phyloP scores from a whole-genome alignment of 2,888 invertebrate species.

The Epicampocera succincta region DNA sequence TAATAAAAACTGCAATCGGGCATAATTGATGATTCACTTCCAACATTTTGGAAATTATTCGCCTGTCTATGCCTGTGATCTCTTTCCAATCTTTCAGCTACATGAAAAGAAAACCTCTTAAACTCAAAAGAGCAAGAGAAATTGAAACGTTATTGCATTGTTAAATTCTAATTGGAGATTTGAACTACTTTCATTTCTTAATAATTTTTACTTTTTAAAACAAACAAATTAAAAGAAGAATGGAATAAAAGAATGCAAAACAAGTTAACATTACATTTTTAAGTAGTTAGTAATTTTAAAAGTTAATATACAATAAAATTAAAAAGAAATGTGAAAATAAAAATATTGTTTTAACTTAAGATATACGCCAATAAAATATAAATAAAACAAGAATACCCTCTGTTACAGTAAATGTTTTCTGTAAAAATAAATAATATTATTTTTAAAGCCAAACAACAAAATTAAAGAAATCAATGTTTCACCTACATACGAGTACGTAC shows the following conservation, averaged over 20 bases:
- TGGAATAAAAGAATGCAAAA: slow-evolving; percentile 76
- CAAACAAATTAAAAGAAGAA: slow-evolving; percentile 70
- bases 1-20: too few species aligned
- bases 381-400: slow-evolving; percentile 18
- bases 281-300: slow-evolving; percentile 81
- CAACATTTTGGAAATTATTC: too few species aligned
- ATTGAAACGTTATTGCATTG: not conserved
- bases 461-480: slow-evolving; percentile 54
- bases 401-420: slow-evolving; percentile 69
- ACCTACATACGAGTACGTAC: slow-evolving; percentile 1
- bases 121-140: too few species aligned
- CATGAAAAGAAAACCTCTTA: too few species aligned
- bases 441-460: slow-evolving; percentile 63
- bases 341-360: slow-evolving; percentile 42
- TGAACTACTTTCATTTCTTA: too few species aligned
- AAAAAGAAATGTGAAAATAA: slow-evolving; percentile 60
- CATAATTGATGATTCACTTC: too few species aligned
- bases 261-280: slow-evolving; percentile 81
- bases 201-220: slow-evolving; percentile 72
- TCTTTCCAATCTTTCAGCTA: too few species aligned
- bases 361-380: slow-evolving; percentile 44
- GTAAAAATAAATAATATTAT: slow-evolving; percentile 57
- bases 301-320: slow-evolving; percentile 69
- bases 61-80: too few species aligned
- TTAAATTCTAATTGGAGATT: not conserved